Evolutionary conservation across 2,113 vertebrate species (phyloP).

Genomic region (Erpornis zantholeuca): DNA sequence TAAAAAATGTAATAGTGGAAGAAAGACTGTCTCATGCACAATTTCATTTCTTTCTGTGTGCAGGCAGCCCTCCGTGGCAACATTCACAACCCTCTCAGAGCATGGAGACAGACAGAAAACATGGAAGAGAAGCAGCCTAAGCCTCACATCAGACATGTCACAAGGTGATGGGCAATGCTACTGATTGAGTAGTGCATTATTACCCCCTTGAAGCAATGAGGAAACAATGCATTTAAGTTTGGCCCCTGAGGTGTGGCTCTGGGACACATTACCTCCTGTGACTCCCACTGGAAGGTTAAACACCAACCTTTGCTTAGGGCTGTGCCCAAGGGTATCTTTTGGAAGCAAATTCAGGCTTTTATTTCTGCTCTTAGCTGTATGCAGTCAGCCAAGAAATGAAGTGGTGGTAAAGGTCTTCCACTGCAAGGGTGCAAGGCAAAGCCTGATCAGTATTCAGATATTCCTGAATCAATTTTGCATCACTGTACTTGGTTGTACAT

Average conservation of each 20-base stretch:
- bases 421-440: neutral
- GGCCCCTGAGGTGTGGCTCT: constrained; percentile 13
- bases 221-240: neutral
- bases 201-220: constrained; percentile 43
- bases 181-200: constrained; percentile 30
- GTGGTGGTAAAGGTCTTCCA: accelerated
- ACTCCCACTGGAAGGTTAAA: neutral
- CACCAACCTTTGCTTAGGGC: constrained; percentile 42
- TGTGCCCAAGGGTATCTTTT: neutral
- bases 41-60: neutral
- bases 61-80: neutral
- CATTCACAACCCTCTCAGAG: neutral
- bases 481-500: neutral
- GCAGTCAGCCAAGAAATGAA: neutral
- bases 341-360: neutral
- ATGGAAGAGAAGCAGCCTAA: neutral
- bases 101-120: neutral
- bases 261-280: neutral
- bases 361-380: neutral
- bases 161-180: neutral
- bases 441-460: neutral
- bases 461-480: neutral
- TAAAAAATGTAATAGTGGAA: neutral
- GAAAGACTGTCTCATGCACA: neutral
- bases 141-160: neutral